phyloP scores from a whole-genome alignment of 2,888 invertebrate genomes.

The Falcaria lacertinaria region DNA sequence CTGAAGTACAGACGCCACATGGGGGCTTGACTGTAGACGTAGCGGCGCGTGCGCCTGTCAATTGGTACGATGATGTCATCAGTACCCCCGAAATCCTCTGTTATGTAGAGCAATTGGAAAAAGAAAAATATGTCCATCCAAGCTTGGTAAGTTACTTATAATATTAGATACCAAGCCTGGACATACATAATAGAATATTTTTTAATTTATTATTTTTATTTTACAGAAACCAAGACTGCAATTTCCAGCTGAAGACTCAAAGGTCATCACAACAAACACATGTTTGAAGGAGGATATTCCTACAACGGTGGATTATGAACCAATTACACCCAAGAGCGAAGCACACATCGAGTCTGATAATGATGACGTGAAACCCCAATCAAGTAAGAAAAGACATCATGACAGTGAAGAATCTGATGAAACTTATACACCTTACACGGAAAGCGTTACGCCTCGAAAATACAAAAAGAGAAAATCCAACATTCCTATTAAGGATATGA shows the following conservation, averaged over 20 bases:
- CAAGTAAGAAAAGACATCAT: constrained; percentile 41
- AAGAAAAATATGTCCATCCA: constrained; percentile 47
- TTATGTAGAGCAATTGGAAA: constrained; percentile 68
- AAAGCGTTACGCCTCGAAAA: constrained; percentile 44
- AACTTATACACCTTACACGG: constrained; percentile 59
- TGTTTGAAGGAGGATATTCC: constrained; percentile 34
- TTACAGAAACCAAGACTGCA: constrained; percentile 38
- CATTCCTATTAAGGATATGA: constrained; percentile 66
- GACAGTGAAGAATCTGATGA: constrained; percentile 71
- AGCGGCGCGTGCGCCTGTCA: constrained; percentile 32
- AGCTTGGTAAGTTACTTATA: constrained; percentile 37
- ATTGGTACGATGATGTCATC: constrained; percentile 47
- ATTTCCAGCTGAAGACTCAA: constrained; percentile 30
- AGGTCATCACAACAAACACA: constrained; percentile 17
- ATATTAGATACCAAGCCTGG: background rate
- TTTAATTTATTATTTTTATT: constrained; percentile 13
- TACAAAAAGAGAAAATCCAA: constrained; percentile 57
- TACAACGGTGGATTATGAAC: constrained; percentile 51
- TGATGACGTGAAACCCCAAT: constrained; percentile 45
- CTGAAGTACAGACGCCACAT: constrained; percentile 22
- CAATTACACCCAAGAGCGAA: constrained; percentile 67
- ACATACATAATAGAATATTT: background rate
- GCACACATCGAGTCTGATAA: constrained; percentile 61
- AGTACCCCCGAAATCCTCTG: constrained; percentile 71
- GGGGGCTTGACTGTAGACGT: constrained; percentile 53